Percentiles rank a stretch among this genome's conserved stretches.
These are phyloP conservation scores for Acanthacorydalis orientalis DNA, from an alignment of 2,888 invertebrate species.

Conservation along the genomic window DNA sequence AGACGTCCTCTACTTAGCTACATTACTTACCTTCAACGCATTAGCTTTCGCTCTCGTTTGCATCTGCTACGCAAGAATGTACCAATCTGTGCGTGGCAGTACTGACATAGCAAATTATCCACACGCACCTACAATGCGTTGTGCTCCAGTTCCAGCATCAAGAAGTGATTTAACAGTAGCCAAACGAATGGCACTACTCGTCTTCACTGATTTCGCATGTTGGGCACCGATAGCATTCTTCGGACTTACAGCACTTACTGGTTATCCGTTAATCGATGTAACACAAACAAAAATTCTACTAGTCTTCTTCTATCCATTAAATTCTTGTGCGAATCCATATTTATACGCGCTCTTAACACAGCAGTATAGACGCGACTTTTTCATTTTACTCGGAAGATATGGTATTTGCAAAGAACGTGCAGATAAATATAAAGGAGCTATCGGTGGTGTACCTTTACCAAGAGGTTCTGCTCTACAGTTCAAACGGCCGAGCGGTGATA, in stretches of 20 bases:
- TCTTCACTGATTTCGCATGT: constrained; percentile 45
- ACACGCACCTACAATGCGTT: background rate
- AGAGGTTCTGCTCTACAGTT: constrained; percentile 23
- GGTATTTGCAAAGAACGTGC: constrained; percentile 27
- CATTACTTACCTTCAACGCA: constrained; percentile 39
- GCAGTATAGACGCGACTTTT: constrained; percentile 41
- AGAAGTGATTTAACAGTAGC: constrained; percentile 34
- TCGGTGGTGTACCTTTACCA: constrained; percentile 24
- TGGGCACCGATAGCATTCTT: constrained; percentile 51
- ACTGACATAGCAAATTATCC: constrained; percentile 28
- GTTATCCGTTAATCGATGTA: constrained; percentile 40
- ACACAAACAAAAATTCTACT: constrained; percentile 35
- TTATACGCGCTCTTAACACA: constrained; percentile 49
- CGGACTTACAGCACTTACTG: constrained; percentile 43
- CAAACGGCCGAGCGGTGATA: constrained; percentile 15
- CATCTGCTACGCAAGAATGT: constrained; percentile 44
- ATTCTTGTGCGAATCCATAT: constrained; percentile 52
- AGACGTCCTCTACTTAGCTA: constrained; percentile 37
- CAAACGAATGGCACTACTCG: constrained; percentile 47
- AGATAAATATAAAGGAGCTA: constrained; percentile 27
- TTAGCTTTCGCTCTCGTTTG: constrained; percentile 44
- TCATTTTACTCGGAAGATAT: constrained; percentile 30
- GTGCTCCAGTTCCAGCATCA: constrained; percentile 3
- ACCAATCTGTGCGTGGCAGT: constrained; percentile 33
- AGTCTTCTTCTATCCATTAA: constrained; percentile 51